These are phyloP conservation scores for Tetropium fuscum DNA, from an alignment of 2,888 invertebrate species.

Conservation along the genomic window DNA sequence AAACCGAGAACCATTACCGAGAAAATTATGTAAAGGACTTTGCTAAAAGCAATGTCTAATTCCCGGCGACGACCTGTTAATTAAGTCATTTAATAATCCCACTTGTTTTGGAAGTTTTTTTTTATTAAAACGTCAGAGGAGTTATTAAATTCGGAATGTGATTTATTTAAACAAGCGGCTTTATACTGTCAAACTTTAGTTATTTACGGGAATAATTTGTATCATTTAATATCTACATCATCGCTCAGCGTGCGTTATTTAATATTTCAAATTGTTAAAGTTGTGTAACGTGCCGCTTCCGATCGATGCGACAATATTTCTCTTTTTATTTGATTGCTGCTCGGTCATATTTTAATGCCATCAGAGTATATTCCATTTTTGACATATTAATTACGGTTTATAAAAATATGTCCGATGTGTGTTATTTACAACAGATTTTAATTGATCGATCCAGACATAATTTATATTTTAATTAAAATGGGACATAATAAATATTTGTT, in stretches of 20 bases:
- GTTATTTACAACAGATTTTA: constrained; percentile 12
- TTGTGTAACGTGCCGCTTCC: background rate
- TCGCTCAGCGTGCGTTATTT: background rate
- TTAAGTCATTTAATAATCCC: constrained; percentile 46
- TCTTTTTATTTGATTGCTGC: constrained; percentile 6
- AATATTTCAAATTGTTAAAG: constrained; percentile 7
- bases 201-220: constrained; percentile 10
- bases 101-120: constrained; percentile 43
- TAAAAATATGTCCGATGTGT: background rate
- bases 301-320: background rate
- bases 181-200: constrained; percentile 13
- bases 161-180: constrained; percentile 42
- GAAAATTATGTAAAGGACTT: constrained; percentile 31
- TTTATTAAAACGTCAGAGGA: constrained; percentile 44
- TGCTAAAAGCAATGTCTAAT: constrained; percentile 42
- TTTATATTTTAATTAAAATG: constrained; percentile 20
- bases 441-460: background rate
- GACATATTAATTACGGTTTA: constrained; percentile 15
- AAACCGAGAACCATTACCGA: constrained; percentile 1
- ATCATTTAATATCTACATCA: constrained; percentile 2
- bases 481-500: too few relatives aligned
- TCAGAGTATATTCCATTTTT: constrained; percentile 3
- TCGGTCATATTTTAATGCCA: constrained; percentile 4
- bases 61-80: constrained; percentile 42
- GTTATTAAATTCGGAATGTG: constrained; percentile 42